Percentiles rank a stretch among this genome's conserved stretches.
phyloP scores from a whole-genome alignment of 2,888 invertebrate genomes.

The Aphidius colemani region DNA sequence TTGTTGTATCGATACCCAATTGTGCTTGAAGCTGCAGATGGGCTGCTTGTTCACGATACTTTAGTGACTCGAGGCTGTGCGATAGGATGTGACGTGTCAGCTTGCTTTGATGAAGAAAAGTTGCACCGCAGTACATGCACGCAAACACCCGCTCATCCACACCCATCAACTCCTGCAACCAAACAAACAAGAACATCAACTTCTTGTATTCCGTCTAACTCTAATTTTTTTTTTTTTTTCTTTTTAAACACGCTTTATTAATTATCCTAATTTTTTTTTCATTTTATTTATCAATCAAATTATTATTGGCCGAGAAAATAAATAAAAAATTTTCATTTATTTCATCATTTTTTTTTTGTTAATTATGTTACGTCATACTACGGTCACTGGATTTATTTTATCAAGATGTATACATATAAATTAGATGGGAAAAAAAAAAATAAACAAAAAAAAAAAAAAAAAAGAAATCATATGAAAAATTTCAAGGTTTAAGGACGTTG shows the following conservation, averaged over 20 bases:
- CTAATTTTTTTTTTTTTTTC: conserved; percentile 24
- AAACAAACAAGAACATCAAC: conserved; percentile 86
- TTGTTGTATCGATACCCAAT: conserved; percentile 55
- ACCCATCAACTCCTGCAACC: conserved; percentile 90
- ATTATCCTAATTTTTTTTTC: conserved; percentile 8
- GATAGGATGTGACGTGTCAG: conserved; percentile 87
- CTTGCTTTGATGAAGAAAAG: conserved; percentile 90
- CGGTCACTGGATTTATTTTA: no score
- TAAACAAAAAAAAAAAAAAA: no score
- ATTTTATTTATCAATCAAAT: conserved; percentile 6
- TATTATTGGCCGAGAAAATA: not conserved
- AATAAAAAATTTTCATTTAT: conserved; percentile 3
- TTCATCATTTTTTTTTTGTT: conserved; percentile 11
- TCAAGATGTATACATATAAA: no score
- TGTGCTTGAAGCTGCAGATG: conserved; percentile 63
- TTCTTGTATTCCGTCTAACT: conserved; percentile 69
- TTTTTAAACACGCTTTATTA: not conserved
- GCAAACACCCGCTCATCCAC: conserved; percentile 73
- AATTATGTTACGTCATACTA: no score
- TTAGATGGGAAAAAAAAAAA: no score
- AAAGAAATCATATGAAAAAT: no score
- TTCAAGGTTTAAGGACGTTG: no score
- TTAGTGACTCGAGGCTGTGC: conserved; percentile 85
- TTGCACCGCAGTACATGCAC: conserved; percentile 88
- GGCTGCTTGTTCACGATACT: conserved; percentile 76